A percentile compares a stretch with the other conserved stretches of the same genome.
Evolutionary conservation across 2,888 invertebrate species (phyloP).

Genomic region (Proisotoma minuta): DNA sequence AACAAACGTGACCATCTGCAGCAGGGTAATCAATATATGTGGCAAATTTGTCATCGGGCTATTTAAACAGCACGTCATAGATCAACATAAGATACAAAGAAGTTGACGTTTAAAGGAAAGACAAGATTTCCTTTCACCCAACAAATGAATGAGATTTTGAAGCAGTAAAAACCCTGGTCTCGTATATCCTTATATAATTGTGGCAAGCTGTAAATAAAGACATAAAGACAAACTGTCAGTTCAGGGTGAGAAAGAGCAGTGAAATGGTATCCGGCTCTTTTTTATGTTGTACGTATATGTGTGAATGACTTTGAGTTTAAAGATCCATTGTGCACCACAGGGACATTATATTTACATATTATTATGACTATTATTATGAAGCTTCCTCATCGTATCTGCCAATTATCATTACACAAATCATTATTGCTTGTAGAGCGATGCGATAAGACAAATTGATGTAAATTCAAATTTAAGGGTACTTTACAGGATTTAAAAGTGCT

Average conservation of each 20-base stretch:
- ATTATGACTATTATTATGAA: background rate
- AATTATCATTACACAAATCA: conserved; percentile 12
- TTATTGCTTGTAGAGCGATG: no score
- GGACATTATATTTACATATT: conserved; percentile 16
- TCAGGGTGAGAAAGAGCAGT: background rate
- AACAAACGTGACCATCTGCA: background rate
- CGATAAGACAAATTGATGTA: no score
- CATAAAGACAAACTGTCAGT: background rate
- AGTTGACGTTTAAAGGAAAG: background rate
- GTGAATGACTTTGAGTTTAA: conserved; percentile 24
- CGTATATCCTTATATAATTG: background rate
- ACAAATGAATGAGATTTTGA: background rate
- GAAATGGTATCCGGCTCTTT: background rate
- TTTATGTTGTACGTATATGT: background rate
- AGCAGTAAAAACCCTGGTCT: background rate
- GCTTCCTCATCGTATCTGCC: background rate
- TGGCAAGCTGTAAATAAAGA: conserved; percentile 3
- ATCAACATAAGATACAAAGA: background rate
- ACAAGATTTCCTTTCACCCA: background rate
- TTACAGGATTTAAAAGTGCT: no score
- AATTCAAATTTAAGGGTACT: no score
- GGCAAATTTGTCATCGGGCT: background rate
- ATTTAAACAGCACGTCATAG: no score
- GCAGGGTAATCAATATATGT: background rate
- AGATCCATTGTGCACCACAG: conserved; percentile 17